Percentiles rank a stretch among this genome's conserved stretches.
Evolutionary conservation across 2,113 vertebrate species (phyloP).

Genomic region (Ictalurus furcatus): DNA sequence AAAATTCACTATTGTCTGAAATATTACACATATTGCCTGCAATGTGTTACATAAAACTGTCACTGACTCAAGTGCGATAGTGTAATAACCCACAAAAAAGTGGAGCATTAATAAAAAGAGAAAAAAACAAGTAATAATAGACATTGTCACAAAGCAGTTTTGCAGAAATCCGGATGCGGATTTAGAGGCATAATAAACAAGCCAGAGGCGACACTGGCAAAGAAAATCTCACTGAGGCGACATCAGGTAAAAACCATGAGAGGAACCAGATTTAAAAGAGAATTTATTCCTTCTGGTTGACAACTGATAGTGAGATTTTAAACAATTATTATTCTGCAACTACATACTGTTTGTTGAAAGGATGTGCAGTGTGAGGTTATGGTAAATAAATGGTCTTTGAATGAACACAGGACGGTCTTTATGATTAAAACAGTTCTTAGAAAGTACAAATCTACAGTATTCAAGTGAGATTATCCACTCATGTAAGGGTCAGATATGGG

Average conservation of each 20-base stretch:
- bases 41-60: not conserved
- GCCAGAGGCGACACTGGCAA: not conserved
- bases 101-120: not conserved
- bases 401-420: not conserved
- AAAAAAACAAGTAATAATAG: not conserved
- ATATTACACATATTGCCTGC: not conserved
- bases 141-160: not conserved
- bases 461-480: no score
- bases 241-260: not conserved
- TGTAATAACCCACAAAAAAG: not conserved
- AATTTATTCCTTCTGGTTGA: not conserved
- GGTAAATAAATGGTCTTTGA: not conserved
- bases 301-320: not conserved
- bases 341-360: no score
- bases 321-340: not conserved
- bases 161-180: not conserved
- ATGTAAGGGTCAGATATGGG: no score
- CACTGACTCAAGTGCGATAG: not conserved
- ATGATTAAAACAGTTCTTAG: not conserved
- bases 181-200: not conserved
- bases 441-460: no score
- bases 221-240: not conserved
- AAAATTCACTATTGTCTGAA: not conserved
- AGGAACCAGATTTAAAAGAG: not conserved
- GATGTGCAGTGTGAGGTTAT: no score